phyloP scores from a whole-genome alignment of 2,113 vertebrate species.

The Lycocorax pyrrhopterus region DNA sequence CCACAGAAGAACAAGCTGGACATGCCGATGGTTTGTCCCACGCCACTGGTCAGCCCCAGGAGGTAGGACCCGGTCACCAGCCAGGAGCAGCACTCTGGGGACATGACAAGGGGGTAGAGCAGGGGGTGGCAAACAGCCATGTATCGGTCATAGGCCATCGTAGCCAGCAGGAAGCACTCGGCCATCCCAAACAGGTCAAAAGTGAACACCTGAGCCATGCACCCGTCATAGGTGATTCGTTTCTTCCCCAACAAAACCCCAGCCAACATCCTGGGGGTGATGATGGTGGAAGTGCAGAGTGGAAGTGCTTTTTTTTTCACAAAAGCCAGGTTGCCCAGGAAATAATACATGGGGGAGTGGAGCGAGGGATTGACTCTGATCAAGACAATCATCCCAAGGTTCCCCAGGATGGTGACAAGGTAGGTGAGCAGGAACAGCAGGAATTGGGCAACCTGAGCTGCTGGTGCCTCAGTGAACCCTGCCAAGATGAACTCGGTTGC shows the following conservation, averaged over 20 bases:
- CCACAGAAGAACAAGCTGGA: slow-evolving; percentile 6
- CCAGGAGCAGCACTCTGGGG: neutral
- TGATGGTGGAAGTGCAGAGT: neutral
- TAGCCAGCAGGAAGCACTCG: neutral
- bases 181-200: neutral
- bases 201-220: neutral
- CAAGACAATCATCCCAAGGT: neutral
- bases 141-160: neutral
- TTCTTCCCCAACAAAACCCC: neutral
- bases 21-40: neutral
- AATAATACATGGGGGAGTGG: neutral
- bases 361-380: neutral
- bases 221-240: neutral
- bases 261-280: neutral
- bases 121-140: neutral
- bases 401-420: neutral
- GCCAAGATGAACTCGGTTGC: neutral
- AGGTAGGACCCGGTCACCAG: neutral
- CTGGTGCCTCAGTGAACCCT: accelerated
- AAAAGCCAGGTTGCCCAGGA: neutral
- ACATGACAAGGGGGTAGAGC: neutral
- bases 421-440: neutral
- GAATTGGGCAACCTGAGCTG: neutral
- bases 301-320: too few relatives aligned
- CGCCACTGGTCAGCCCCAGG: accelerated